A percentile compares a stretch with the other conserved stretches of the same genome.
These are phyloP conservation scores for Hesperia comma DNA, from an alignment of 2,888 invertebrate genomes.

Conservation along the genomic window DNA sequence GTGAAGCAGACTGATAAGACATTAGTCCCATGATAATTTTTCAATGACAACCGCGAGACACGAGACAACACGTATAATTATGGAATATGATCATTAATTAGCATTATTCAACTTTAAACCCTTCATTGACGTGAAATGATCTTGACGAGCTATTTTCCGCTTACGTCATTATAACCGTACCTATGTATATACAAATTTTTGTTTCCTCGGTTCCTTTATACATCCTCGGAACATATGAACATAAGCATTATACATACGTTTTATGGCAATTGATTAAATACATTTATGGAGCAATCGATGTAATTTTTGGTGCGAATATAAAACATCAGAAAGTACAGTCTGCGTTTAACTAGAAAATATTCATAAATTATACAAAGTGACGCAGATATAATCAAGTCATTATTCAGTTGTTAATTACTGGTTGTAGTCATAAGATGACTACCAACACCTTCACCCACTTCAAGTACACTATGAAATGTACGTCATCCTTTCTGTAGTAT, in stretches of 20 bases:
- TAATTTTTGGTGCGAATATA: too few relatives aligned
- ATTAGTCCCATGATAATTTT: too few relatives aligned
- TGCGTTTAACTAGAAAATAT: background rate
- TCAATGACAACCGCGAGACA: background rate
- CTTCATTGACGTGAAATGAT: background rate
- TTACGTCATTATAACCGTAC: background rate
- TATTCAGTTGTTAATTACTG: slow-evolving; percentile 1
- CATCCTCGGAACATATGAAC: background rate
- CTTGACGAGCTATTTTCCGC: slow-evolving; percentile 8
- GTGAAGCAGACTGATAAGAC: too few relatives aligned
- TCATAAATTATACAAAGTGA: background rate
- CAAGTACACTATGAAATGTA: background rate
- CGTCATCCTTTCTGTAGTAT: background rate
- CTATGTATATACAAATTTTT: background rate
- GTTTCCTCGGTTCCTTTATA: background rate
- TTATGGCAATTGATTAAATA: too few relatives aligned
- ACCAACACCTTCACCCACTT: background rate
- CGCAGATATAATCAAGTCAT: slow-evolving; percentile 1
- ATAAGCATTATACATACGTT: too few relatives aligned
- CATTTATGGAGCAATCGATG: too few relatives aligned
- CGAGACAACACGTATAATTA: slow-evolving; percentile 3
- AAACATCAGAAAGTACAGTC: too few relatives aligned
- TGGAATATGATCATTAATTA: slow-evolving; percentile 8
- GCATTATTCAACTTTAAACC: slow-evolving; percentile 23
- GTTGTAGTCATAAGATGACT: background rate